phyloP scores from a whole-genome alignment of 2,113 vertebrate genomes.

The Leiothrix lutea region DNA sequence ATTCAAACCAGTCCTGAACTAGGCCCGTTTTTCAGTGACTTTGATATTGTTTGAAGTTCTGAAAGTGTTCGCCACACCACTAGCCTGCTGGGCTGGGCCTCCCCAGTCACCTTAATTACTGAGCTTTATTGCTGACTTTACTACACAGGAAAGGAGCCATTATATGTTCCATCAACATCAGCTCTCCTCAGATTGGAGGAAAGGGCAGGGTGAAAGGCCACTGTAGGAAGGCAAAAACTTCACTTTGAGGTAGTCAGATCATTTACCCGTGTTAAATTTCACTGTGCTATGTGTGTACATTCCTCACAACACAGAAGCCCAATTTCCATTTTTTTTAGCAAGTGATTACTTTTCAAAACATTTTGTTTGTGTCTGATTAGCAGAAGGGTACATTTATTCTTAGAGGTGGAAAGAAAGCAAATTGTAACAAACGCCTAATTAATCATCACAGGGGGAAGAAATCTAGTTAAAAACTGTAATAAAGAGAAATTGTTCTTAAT shows the following conservation, averaged over 20 bases:
- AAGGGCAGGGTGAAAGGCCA: constrained; percentile 95
- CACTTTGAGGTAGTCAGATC: constrained; percentile 87
- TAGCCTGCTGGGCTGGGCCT: constrained; percentile 91
- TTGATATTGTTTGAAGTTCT: constrained; percentile 98
- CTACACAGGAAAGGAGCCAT: constrained; percentile 96
- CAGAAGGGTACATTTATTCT: constrained; percentile 66
- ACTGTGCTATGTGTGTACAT: constrained; percentile 75
- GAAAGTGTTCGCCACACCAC: constrained; percentile 89
- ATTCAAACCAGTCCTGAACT: constrained; percentile 96
- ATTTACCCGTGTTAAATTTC: constrained; percentile 85
- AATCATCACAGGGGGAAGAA: constrained; percentile 67
- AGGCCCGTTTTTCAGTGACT: constrained; percentile 86
- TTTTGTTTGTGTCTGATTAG: constrained; percentile 76
- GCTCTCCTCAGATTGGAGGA: constrained; percentile 90
- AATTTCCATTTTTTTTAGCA: constrained; percentile 78
- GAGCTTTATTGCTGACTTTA: constrained; percentile 97
- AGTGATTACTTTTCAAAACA: constrained; percentile 83
- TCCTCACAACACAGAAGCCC: constrained; percentile 80
- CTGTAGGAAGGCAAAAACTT: constrained; percentile 84
- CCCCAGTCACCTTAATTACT: constrained; percentile 98
- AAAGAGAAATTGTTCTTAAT: constrained; percentile 73
- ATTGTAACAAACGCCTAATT: constrained; percentile 62
- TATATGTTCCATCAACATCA: constrained; percentile 97
- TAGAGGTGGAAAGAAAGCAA: constrained; percentile 59
- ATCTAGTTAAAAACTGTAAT: constrained; percentile 68